Conservation (phyloP, 2,888 invertebrate genomes). For the Idaea biselata region DNA sequence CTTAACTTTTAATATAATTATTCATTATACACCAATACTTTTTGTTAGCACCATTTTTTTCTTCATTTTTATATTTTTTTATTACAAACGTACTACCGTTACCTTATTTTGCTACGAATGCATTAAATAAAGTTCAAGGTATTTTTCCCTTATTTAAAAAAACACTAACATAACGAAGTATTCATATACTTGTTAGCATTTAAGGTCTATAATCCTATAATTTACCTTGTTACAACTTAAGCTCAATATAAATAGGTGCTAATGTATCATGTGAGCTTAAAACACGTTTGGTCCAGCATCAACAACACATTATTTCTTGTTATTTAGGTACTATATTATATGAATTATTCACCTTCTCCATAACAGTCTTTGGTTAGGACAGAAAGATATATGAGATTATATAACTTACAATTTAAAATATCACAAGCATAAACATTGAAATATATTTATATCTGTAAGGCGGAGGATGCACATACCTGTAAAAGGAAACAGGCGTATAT, state of each 20-base stretch:
- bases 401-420: slow-evolving; percentile 69
- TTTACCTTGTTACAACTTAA: slow-evolving; percentile 10
- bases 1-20: slow-evolving; percentile 54
- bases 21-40: slow-evolving; percentile 66
- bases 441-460: slow-evolving; percentile 20
- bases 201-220: slow-evolving; percentile 47
- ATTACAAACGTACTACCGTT: slow-evolving; percentile 70
- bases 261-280: slow-evolving; percentile 30
- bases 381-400: slow-evolving; percentile 64
- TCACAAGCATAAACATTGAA: slow-evolving; percentile 73
- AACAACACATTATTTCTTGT: slow-evolving; percentile 52
- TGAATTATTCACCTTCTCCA: slow-evolving; percentile 53
- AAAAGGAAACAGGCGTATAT: too few species aligned
- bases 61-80: slow-evolving; percentile 50
- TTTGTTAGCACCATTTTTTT: slow-evolving; percentile 79
- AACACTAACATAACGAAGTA: slow-evolving; percentile 43
- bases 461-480: too few species aligned
- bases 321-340: slow-evolving; percentile 39
- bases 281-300: slow-evolving; percentile 74
- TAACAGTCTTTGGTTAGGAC: slow-evolving; percentile 79
- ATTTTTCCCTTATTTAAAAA: slow-evolving; percentile 57
- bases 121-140: slow-evolving; percentile 64
- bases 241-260: slow-evolving; percentile 14
- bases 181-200: slow-evolving; percentile 43
- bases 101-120: slow-evolving; percentile 71